Evolutionary conservation across 2,888 invertebrate species (phyloP), one percentile per base, ranked within the genome.

Genomic region (Oligia latruncula): DNA sequence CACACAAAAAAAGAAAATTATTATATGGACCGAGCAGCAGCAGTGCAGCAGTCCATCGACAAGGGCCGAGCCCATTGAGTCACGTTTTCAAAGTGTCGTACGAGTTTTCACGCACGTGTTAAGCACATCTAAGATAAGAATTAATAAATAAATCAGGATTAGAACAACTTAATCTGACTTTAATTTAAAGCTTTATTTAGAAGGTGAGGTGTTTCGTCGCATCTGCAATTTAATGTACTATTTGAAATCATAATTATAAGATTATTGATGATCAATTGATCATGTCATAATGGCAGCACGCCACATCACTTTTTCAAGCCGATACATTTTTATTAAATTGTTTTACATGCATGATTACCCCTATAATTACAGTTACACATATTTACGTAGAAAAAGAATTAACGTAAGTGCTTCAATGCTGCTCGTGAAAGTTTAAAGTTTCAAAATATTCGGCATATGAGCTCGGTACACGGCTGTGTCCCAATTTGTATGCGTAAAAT

Each of bases 401-500:
- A 67, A 75, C 72, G 29, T 71, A 76, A 82, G 68, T 65, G 74
- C 64, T 62, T 64, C 62, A 70, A 76, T 74, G 43, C 66, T 43
- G n/a, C 70, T 76, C 70, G 75, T 78, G 87, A 89, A 88, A 82
- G 74, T 85, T 71, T 71, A 82, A 86, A 76, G 49, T 74, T 76
- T 72, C 78, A 78, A 86, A 87, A 86, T 78, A 72, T 81, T 65
- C 73, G 67, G 78, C 76, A 84, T 71, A 79, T 83, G 78, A 74
- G 78, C 81, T 81, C 75, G 64, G 85, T 72, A 82, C 81, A 80
- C 76, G 78, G 85, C 85, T 87, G 82, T 90, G 92, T 84, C 91
- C 93, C 92, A 93, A 92, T 95, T 95, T 90, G 92, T 92, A 94
- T 92, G 94, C 93, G 94, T 93, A 90, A 94, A 94, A 92, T 91